Conservation (phyloP, 2,888 invertebrate genomes). For the Sthenelais limicola region DNA sequence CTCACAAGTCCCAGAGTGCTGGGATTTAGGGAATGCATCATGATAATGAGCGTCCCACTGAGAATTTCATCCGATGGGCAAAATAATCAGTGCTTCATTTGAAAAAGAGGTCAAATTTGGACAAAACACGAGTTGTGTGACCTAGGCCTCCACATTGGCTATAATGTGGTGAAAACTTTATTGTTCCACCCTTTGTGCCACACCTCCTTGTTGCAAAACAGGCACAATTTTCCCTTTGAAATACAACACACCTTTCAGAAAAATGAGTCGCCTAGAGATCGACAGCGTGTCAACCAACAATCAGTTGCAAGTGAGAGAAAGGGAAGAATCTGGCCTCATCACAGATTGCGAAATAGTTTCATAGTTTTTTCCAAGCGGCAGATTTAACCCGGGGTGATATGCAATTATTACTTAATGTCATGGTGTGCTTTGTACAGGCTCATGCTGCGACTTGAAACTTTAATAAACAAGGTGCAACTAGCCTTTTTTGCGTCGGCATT, state of each 20-base stretch:
- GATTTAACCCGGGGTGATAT: no score
- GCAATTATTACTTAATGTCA: no score
- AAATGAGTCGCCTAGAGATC: conserved; percentile 15
- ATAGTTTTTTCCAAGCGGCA: no score
- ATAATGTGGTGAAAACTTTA: conserved; percentile 9
- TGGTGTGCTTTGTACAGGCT: no score
- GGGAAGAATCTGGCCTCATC: no score
- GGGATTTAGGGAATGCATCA: conserved; percentile 39
- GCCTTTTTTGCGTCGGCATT: no score
- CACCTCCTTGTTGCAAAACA: background rate
- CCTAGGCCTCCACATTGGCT: conserved; percentile 13
- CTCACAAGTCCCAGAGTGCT: conserved; percentile 14
- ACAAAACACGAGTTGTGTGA: conserved; percentile 27
- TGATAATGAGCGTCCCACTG: conserved; percentile 19
- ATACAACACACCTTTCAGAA: conserved; percentile 21
- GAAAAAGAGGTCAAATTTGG: background rate
- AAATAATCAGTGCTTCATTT: conserved; percentile 38
- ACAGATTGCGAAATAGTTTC: no score
- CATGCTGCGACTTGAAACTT: no score
- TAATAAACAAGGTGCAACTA: no score
- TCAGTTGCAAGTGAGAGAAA: no score
- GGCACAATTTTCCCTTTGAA: conserved; percentile 9
- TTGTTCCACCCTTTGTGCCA: conserved; percentile 13
- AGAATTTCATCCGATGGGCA: conserved; percentile 12
- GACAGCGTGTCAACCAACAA: no score